Evolutionary conservation across 2,888 invertebrate species (phyloP), one percentile per base, ranked within the genome.

Genomic region (Barypeithes pellucidus): DNA sequence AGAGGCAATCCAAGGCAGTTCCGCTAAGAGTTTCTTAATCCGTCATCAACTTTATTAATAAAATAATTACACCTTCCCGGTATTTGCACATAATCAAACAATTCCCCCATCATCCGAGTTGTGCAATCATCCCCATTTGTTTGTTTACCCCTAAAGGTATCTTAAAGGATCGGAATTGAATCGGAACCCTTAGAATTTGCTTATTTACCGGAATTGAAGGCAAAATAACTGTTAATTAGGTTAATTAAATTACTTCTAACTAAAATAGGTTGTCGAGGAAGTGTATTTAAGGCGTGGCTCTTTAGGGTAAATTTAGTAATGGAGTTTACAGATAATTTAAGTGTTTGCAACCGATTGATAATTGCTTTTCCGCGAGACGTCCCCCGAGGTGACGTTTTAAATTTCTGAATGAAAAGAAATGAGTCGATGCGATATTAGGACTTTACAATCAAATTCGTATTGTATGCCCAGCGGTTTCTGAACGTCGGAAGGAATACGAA

Each of bases 161-260:
- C 18, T 54, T 39, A 8, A 22, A 41, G 54, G 47, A 67, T 67
- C 59, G 62, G 67, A 36, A 72, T 67, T 72, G 72, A 67, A 62
- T 67, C 57, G 52, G 12, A 45, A 45, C 59, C 67, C 67, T 57
- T 61, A 29, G 45, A 67, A 62, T 47, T 67, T 67, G 62, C 68
- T 68, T 68, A 68, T 68, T 65, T 65, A 33, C 39, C 41, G 41
- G 52, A 57, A 73, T 60, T 73, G 65, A 68, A 52, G 65, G 60
- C 61, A 73, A 68, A 73, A 68, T 68, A 73, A 68, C 68, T 59
- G 73, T 50, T 73, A 73, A 68, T 73, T 73, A 59, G 65, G 67
- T 68, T 68, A 65, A 73, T 73, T 63, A 41, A 73, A 68, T 68
- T 73, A 60, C 72, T 57, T 50, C 50, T 24, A 50, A 50, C 50